Base-by-base conservation (phyloP, 2,888 invertebrate genomes). In the Oegoconia quadripuncta region DNA sequence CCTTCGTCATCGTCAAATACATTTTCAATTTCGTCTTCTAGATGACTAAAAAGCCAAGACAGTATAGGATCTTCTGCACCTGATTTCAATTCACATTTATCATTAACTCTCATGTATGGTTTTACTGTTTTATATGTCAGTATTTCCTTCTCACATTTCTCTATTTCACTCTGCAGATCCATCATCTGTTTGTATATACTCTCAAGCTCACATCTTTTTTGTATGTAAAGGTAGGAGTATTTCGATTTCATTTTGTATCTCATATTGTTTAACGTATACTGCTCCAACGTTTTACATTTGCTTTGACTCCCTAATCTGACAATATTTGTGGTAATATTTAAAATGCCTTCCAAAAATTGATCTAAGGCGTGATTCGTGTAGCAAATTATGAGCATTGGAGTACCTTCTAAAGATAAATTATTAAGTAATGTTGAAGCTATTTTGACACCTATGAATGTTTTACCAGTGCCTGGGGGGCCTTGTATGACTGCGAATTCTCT, bases 381-480 rank as follows among this genome's bases (percentile, higher is more conserved):
- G 58, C 95, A 94, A 13, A 96, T 91, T 0, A 96, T 83, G 7
- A 96, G 76, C 67, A 96, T 92, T 1, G 93, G 93, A 2, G 80
- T 77, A n/a, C 78, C 78, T 48, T 86, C 83, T n/a, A 88, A 61
- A 6, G 86, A 81, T 8, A 83, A 49, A 64, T 93, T 95, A 41
- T 88, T 72, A 1, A 95, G 68, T 15, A 96, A 62, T 0, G 90
- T 89, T 37, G 91, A 82, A 1, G 93, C 91, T 13, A 97, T 90
- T 88, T 93, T 92, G 18, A 94, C 77, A 0, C 95, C 95, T 43
- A 96, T 71, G 66, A 89, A 93, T 0, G 96, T 95, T 84, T 96
- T 96, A 0, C 96, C 96, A 0, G 96, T 96, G 2, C 96, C 96
- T 0, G 96, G 96, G 0, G 96, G 96, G 0, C 96, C 96, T 83